Conservation (phyloP, 1,140 invertebrate species). For the Drosophila aff. region DNA sequence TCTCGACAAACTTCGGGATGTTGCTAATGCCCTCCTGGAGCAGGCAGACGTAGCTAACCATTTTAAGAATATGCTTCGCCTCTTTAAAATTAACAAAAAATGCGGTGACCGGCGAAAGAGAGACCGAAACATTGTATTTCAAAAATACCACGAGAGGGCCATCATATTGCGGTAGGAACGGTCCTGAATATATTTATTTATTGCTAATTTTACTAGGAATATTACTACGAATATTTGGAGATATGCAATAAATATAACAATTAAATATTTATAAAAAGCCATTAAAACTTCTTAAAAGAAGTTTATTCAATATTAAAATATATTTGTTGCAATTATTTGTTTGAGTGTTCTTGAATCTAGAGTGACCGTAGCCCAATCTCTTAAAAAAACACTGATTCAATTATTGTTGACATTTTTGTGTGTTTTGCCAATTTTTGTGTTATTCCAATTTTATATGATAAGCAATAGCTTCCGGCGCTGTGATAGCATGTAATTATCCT, state of each 20-base stretch:
- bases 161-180: too few relatives aligned
- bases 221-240: not conserved
- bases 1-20: conserved; percentile 60
- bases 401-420: conserved; percentile 30
- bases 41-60: conserved; percentile 76
- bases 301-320: too few relatives aligned
- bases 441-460: conserved; percentile 12
- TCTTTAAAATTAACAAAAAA: conserved; percentile 25
- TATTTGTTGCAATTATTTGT: not conserved
- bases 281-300: too few relatives aligned
- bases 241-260: not conserved
- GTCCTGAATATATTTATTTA: not conserved
- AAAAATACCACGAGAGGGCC: not conserved
- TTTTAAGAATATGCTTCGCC: conserved; percentile 23
- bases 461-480: conserved; percentile 32
- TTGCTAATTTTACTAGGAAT: not conserved
- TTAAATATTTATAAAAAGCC: too few relatives aligned
- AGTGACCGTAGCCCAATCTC: not conserved
- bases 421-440: conserved; percentile 33
- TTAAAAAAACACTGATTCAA: not conserved
- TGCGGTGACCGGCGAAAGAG: conserved; percentile 51
- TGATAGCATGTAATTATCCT: conserved; percentile 52
- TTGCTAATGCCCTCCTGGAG: conserved; percentile 65
- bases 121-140: not conserved
- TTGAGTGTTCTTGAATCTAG: not conserved